Conservation (phyloP, 2,797 vertebrate species). For the Linurgus olivaceus region DNA sequence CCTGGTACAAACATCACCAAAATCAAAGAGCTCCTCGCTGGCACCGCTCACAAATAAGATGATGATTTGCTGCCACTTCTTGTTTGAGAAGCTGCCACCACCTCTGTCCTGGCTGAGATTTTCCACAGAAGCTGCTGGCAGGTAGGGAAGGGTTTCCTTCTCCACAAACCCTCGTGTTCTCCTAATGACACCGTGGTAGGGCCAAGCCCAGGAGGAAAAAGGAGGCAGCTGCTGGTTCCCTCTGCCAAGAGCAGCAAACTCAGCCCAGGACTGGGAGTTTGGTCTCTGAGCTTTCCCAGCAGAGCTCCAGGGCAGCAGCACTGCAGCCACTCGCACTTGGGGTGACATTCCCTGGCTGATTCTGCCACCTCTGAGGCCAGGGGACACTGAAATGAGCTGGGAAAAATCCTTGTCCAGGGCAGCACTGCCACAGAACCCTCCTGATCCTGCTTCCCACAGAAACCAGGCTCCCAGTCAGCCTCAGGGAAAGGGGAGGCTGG, state of each 20-base stretch:
- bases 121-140: not conserved
- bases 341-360: not conserved
- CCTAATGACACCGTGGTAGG: not conserved
- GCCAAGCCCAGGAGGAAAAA: not conserved
- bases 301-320: not conserved
- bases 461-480: not conserved
- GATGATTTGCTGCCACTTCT: not conserved
- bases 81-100: not conserved
- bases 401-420: not conserved
- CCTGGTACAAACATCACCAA: no score
- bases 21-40: not conserved
- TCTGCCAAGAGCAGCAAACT: not conserved
- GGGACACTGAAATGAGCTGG: not conserved
- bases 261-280: not conserved
- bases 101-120: not conserved
- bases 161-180: not conserved
- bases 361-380: not conserved
- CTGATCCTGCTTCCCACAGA: not conserved
- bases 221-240: not conserved
- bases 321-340: not conserved
- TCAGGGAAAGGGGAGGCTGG: not conserved
- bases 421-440: not conserved
- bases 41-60: not conserved
- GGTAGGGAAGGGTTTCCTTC: not conserved
- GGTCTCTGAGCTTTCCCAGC: not conserved